These are phyloP conservation scores for Galago senegalensis DNA, from an alignment of 2,797 vertebrate genomes.

Conservation along the genomic window DNA sequence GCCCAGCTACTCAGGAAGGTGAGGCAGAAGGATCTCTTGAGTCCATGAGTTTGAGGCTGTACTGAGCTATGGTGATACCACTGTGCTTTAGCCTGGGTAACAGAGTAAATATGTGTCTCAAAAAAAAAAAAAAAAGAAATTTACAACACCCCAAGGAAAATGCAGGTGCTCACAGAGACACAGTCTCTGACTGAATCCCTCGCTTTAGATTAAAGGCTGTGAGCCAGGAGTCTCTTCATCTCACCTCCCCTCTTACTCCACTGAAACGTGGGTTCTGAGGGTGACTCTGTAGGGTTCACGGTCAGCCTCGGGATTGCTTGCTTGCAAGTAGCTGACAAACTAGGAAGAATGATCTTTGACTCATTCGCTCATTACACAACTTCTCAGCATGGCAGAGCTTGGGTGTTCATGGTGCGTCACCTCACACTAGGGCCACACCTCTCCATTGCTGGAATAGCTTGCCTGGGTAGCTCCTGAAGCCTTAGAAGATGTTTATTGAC, in stretches of 20 bases:
- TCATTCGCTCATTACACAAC: constrained; percentile 69
- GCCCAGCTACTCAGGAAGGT: background rate
- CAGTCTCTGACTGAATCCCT: background rate
- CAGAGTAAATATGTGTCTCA: background rate
- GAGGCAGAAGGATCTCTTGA: background rate
- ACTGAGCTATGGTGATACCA: background rate
- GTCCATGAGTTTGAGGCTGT: background rate
- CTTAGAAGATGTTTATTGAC: background rate
- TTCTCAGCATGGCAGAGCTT: background rate
- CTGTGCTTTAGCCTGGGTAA: background rate
- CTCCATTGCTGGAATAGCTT: constrained; percentile 58
- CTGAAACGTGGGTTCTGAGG: background rate
- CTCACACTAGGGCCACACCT: constrained; percentile 30
- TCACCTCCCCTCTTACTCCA: background rate
- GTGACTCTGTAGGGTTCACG: background rate
- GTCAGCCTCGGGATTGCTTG: background rate
- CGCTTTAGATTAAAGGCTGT: background rate
- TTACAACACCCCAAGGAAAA: constrained; percentile 3
- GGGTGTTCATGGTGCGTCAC: constrained; percentile 57
- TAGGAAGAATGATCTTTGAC: constrained; percentile 62
- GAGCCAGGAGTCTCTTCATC: constrained; percentile 14
- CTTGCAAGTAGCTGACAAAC: background rate
- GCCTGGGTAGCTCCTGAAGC: constrained; percentile 58
- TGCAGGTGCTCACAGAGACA: background rate
- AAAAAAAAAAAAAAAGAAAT: too few species aligned